A percentile compares a stretch with the other conserved stretches of the same genome.
phyloP scores from a whole-genome alignment of 2,797 vertebrate species.

The Chelmon rostratus region DNA sequence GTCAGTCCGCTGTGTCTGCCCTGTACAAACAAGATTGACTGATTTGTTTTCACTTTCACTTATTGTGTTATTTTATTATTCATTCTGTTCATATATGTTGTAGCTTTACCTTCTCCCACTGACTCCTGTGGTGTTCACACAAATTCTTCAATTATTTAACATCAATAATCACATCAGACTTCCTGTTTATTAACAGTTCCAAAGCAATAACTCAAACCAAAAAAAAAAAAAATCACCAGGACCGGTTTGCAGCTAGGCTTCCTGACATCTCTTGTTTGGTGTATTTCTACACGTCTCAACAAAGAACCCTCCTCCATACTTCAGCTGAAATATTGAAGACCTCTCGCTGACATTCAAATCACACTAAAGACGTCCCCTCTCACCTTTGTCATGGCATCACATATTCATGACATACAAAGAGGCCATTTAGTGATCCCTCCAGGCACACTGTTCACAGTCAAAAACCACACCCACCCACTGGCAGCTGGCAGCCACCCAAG shows the following conservation, averaged over 20 bases:
- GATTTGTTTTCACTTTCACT: too few relatives aligned
- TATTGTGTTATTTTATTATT: too few relatives aligned
- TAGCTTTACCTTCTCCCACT: too few relatives aligned
- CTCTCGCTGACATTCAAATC: conserved; percentile 56
- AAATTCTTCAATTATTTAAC: too few relatives aligned
- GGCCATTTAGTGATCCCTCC: conserved; percentile 62
- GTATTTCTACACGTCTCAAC: conserved; percentile 25
- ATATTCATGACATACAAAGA: conserved; percentile 73
- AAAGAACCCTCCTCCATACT: conserved; percentile 29
- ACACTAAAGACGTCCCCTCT: conserved; percentile 48
- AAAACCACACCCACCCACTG: conserved; percentile 53
- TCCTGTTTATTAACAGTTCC: background rate
- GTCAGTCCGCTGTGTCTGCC: too few relatives aligned
- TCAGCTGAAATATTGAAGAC: conserved; percentile 73
- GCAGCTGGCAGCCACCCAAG: conserved; percentile 26
- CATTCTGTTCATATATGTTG: too few relatives aligned
- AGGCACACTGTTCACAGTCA: conserved; percentile 44
- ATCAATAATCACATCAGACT: too few relatives aligned
- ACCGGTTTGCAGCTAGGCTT: background rate
- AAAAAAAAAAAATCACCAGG: background rate
- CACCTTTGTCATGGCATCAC: conserved; percentile 55
- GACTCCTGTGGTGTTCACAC: too few relatives aligned
- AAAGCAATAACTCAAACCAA: too few relatives aligned
- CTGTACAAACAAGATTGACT: too few relatives aligned
- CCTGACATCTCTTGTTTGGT: background rate